phyloP scores from a whole-genome alignment of 2,113 vertebrate genomes.

The Daboia siamensis region DNA sequence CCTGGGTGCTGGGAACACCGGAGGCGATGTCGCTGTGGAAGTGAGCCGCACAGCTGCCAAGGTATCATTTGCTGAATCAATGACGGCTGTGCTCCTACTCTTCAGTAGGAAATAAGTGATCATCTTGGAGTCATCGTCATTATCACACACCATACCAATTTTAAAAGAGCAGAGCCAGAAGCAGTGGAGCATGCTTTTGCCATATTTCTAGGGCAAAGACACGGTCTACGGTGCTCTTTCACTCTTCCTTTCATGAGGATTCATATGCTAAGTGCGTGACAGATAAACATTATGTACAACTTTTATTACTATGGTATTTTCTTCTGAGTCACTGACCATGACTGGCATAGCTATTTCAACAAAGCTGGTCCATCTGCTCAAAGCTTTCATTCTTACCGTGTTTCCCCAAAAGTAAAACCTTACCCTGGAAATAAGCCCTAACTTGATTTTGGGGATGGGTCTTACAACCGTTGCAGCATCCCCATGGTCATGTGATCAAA shows the following conservation, averaged over 20 bases:
- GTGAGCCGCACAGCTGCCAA: slow-evolving; percentile 77
- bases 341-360: not conserved
- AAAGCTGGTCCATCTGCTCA: not conserved
- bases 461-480: too few relatives aligned
- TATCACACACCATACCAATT: not conserved
- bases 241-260: not conserved
- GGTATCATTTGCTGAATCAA: slow-evolving; percentile 53
- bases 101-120: not conserved
- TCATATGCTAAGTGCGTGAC: not conserved
- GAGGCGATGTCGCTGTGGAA: slow-evolving; percentile 83
- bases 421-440: too few relatives aligned
- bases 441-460: too few relatives aligned
- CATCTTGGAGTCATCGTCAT: not conserved
- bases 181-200: not conserved
- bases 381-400: not conserved
- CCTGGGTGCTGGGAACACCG: slow-evolving; percentile 85
- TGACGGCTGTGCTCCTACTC: not conserved
- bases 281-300: not conserved
- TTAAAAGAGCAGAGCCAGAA: not conserved
- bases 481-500: too few relatives aligned
- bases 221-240: not conserved
- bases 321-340: not conserved
- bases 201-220: not conserved
- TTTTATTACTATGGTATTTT: not conserved
- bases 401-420: too few relatives aligned